Base-by-base conservation (phyloP, 2,113 vertebrate species). In the Caranx melampygus region DNA sequence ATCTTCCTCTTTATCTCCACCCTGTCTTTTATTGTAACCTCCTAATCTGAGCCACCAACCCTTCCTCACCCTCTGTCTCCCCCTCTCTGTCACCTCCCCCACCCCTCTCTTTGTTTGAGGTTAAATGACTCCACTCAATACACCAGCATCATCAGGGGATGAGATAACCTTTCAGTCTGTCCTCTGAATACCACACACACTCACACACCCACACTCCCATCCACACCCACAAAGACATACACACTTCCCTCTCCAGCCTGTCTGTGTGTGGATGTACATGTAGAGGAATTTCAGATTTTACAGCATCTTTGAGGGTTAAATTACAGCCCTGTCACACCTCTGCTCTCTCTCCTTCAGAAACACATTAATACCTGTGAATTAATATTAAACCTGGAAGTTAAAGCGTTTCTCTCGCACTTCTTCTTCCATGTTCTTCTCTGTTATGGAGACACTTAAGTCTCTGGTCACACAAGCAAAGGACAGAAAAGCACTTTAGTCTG, bases 141-240 rank as follows among this genome's bases (percentile, higher is more conserved):
- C 47, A 85, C 84, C 55, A 82, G 80, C 82, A 72, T 73, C 71
- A 83, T 83, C 74, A 40, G 26, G 67, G 85, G 57, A 69, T 76
- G 54, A 84, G 61, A 81, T 90, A 85, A 91, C 89, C 85, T 87
- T 87, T 90, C 16, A 73, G 63, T 58, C 65, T 54, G 70, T 69
- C 69, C 77, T 78, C 88, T 85, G 82, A 87, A 91, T 90, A 86
- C 40, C 44, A 34, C 66, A 8, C 34, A 35, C 63, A 6, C 8
- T 37, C 61, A 42, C 62, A 40, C 35, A 21, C 6, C 26, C 26
- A 26, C 26, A 26, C 26, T 26, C 26, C 26, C 26, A 26, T 26
- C 26, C 26, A 26, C 26, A 26, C 26, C 26, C 26, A 26, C 26
- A 26, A 26, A 26, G 26, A 26, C 26, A 26, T 1, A 26, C 26